Evolutionary conservation across 1,140 invertebrate genomes (phyloP), one percentile per base, ranked within the genome.

Genomic region (Aporrectodea caliginosa): DNA sequence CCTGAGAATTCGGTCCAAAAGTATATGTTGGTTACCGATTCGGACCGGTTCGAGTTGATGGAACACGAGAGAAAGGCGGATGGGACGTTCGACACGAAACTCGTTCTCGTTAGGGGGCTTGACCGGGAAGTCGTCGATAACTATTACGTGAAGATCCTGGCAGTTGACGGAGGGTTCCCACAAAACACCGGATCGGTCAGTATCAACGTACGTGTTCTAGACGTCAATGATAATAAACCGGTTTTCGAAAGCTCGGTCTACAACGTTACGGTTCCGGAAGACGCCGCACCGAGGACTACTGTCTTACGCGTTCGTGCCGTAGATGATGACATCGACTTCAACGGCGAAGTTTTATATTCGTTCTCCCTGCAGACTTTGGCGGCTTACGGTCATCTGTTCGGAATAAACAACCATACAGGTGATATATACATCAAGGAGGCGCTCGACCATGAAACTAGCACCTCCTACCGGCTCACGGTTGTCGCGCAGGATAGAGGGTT

Each of bases 141-240:
- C 69, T 97, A 96, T 87, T 91, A 92, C 85, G 91, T 98, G 78
- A 90, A 91, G 79, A 92, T 97, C 0, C 90, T 78, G 32, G 77
- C 77, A 16, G 77, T 78, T 30, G 77, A 78, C 30, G 77, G 77
- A 16, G 77, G 77, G 12, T 30, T n/a, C 27, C 77, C 77, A 16
- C 33, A 34, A 14, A 69, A 32, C 30, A 32, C 77, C 1, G 77
- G 77, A 30, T 43, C 77, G 1, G 69, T 78, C 69, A 58, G 70
- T 33, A 70, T 99, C 16, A 95, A 96, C 86, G 94, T 98, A 58
- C 95, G 93, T 14, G 94, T 98, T 12, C 83, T 85, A 87, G 96
- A 98, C 88, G 94, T 97, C 1, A 98, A 98, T 87, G 96, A 98
- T 88, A 97, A 98, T 87, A 94, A 95, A 79, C 96, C 96, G 1